A percentile compares a stretch with the other conserved stretches of the same genome.
Conservation (phyloP, 2,888 invertebrate species). For the Hyalella azteca region DNA sequence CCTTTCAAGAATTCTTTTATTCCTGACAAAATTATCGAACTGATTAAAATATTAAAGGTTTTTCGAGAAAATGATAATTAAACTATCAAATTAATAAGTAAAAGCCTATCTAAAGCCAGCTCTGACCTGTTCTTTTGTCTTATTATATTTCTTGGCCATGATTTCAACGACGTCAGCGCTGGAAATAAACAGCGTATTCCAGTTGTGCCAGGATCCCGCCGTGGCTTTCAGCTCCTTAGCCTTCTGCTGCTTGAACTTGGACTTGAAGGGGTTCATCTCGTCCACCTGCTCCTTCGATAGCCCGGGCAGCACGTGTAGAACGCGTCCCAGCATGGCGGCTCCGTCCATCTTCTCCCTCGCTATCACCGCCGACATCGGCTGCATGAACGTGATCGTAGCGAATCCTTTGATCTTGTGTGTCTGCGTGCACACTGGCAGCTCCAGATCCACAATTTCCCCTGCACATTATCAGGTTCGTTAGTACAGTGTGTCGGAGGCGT, state of each 20-base stretch:
- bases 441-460: conserved; percentile 86
- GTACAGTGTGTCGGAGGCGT: too few relatives aligned
- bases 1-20: too few relatives aligned
- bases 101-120: background rate
- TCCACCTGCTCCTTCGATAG: conserved; percentile 19
- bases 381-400: conserved; percentile 87
- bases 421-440: conserved; percentile 82
- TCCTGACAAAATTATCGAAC: too few relatives aligned
- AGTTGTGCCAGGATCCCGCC: conserved; percentile 75
- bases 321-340: conserved; percentile 85
- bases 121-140: conserved; percentile 79
- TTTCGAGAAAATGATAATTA: too few relatives aligned
- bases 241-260: conserved; percentile 82
- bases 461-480: too few relatives aligned
- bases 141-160: conserved; percentile 81
- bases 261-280: background rate
- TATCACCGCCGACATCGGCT: conserved; percentile 92
- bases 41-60: too few relatives aligned
- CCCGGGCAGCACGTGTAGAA: conserved; percentile 91
- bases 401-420: conserved; percentile 89
- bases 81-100: too few relatives aligned
- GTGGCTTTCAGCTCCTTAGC: conserved; percentile 70
- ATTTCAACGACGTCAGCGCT: conserved; percentile 91
- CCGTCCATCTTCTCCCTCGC: conserved; percentile 91
- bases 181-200: conserved; percentile 95